A percentile compares a stretch with the other conserved stretches of the same genome.
Evolutionary conservation across 2,888 invertebrate genomes (phyloP).

Genomic region (Hypomecis punctinalis): DNA sequence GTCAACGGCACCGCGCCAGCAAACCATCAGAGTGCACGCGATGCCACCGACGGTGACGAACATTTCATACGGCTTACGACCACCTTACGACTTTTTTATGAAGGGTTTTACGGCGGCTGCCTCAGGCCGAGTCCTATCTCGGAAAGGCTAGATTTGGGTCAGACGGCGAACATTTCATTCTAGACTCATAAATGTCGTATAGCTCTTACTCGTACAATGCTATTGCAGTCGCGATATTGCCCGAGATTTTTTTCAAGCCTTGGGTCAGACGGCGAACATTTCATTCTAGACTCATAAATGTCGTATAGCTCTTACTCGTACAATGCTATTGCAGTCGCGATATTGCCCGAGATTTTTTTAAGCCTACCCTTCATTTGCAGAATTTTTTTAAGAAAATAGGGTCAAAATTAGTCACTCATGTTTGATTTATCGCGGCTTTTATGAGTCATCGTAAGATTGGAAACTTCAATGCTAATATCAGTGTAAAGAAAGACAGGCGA

Average conservation of each 20-base stretch:
- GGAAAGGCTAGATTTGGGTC: constrained; percentile 21
- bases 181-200: constrained; percentile 27
- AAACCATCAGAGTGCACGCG: constrained; percentile 42
- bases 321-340: constrained; percentile 14
- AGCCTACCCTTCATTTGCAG: neutral
- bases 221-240: constrained; percentile 15
- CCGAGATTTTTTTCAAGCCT: constrained; percentile 13
- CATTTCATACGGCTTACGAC: constrained; percentile 33
- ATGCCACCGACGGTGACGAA: constrained; percentile 39
- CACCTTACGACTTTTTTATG: constrained; percentile 18
- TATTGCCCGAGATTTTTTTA: constrained; percentile 11
- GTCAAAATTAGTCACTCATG: constrained; percentile 6
- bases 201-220: constrained; percentile 22
- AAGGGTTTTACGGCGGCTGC: constrained; percentile 20
- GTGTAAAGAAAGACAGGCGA: constrained; percentile 5
- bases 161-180: constrained; percentile 20
- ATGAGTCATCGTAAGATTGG: constrained; percentile 9
- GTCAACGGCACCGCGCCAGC: constrained; percentile 65
- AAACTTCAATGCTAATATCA: neutral
- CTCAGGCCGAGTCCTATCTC: constrained; percentile 20
- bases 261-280: constrained; percentile 24
- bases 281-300: constrained; percentile 26
- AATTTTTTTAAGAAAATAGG: neutral
- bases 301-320: constrained; percentile 26
- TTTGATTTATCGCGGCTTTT: constrained; percentile 1